Base-by-base conservation (phyloP, 2,888 invertebrate species). In the Rhingia rostrata region DNA sequence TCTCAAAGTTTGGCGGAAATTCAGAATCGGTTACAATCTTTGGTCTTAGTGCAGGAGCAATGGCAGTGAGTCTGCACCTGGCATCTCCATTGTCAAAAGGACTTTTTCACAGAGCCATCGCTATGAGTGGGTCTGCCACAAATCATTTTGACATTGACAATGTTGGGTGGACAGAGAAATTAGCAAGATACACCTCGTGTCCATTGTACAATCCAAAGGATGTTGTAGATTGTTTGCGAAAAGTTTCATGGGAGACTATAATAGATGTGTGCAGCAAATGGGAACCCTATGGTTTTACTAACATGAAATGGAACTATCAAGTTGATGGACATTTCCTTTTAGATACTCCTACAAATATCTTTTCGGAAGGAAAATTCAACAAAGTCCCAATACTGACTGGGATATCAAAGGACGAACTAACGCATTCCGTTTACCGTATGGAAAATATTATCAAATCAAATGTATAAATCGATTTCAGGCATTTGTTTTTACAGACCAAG, bases 71-170 rank as follows among this genome's bases (percentile, higher is more conserved):
- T 60, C 88, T 93, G 56, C 93, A 93, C 51, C 89, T 94, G 90
- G 92, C 93, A 0, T 95, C 95, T 0, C 94, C 94, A 0, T 92
- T 95, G 92, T 93, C 94, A 0, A 91, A 90, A 89, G 94, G 93
- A 90, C 88, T 95, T 0, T 95, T 95, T 90, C 95, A 95, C 87
- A 92, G 93, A 56, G 95, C 93, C 0, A 94, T 95, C 7, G 93
- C 93, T 0, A 94, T 94, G 93, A 95, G 95, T 86, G 95, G 94
- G 0, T 93, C 95, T 0, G 92, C 93, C 0, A 91, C 93, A 0
- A 92, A 92, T 41, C 93, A 93, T 49, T 92, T 90, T 86, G 90
- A 92, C 4, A 90, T 93, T 0, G 92, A 93, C 0, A 90, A 90
- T 69, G 37, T 92, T 2, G 89, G 92, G 54, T 89, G 94, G 83